These are phyloP conservation scores for Metacarcinus magister DNA, from an alignment of 2,888 invertebrate genomes.

Conservation along the genomic window DNA sequence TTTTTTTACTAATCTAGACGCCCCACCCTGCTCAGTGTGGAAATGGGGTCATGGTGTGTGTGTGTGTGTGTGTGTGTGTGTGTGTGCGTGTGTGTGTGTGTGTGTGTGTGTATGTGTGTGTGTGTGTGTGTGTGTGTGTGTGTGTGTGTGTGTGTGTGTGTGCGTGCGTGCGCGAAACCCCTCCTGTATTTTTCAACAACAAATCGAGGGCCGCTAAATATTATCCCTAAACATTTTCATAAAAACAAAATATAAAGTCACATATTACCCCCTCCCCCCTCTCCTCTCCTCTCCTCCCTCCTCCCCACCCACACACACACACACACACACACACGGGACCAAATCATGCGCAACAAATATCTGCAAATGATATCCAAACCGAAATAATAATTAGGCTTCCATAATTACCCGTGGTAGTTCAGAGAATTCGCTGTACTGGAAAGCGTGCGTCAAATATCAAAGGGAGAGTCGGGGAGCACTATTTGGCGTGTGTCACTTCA, in stretches of 20 bases:
- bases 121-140: conserved; percentile 26
- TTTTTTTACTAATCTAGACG: no score
- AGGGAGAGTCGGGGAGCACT: conserved; percentile 30
- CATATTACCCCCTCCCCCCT: neutral
- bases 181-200: conserved; percentile 7
- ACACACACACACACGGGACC: neutral
- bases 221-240: conserved; percentile 36
- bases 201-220: conserved; percentile 21
- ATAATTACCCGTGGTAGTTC: conserved; percentile 48
- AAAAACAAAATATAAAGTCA: conserved; percentile 36
- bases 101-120: conserved; percentile 26
- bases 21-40: no score
- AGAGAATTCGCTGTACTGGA: conserved; percentile 45
- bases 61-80: conserved; percentile 11
- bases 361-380: conserved; percentile 48
- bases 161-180: neutral
- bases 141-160: neutral
- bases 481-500: conserved; percentile 45
- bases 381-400: conserved; percentile 48
- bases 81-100: conserved; percentile 4
- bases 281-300: neutral
- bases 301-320: neutral
- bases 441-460: conserved; percentile 36
- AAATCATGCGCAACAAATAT: conserved; percentile 48
- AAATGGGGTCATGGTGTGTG: no score